These are phyloP conservation scores for Drosophila pandora DNA, from an alignment of 1,140 invertebrate species.

Conservation along the genomic window DNA sequence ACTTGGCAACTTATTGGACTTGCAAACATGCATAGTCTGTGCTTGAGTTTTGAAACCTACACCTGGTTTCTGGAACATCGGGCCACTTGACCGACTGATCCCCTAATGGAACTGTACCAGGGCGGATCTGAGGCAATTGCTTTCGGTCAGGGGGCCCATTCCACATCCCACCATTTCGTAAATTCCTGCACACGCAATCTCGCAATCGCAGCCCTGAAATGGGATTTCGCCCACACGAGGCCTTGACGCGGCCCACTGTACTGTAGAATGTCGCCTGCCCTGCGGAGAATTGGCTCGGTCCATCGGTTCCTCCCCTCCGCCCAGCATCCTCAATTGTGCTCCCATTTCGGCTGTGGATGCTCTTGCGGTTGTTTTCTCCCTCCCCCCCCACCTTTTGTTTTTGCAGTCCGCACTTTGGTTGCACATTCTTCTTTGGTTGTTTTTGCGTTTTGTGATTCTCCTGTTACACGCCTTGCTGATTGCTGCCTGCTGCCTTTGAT, in stretches of 20 bases:
- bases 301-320: neutral
- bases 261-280: conserved; percentile 6
- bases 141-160: conserved; percentile 1
- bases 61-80: neutral
- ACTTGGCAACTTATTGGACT: neutral
- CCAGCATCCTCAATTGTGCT: neutral
- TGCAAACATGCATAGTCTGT: neutral
- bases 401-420: conserved; percentile 30
- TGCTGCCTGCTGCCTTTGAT: conserved; percentile 43
- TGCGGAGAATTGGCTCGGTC: neutral
- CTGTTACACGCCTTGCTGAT: conserved; percentile 66
- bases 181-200: conserved; percentile 27
- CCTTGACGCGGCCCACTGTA: conserved; percentile 32
- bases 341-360: conserved; percentile 18
- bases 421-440: conserved; percentile 14
- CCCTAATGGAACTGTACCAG: conserved; percentile 32
- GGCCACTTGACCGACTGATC: conserved; percentile 41
- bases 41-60: neutral
- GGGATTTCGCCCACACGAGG: conserved; percentile 25
- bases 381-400: conserved; percentile 7
- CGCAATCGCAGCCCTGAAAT: conserved; percentile 19
- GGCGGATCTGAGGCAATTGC: conserved; percentile 27
- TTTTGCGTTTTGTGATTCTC: conserved; percentile 65
- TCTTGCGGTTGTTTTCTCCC: conserved; percentile 24
- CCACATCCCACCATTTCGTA: conserved; percentile 20